Evolutionary conservation across 1,140 invertebrate species (phyloP), one percentile per base, ranked within the genome.

Genomic region (Drosophila sturtevanti): DNA sequence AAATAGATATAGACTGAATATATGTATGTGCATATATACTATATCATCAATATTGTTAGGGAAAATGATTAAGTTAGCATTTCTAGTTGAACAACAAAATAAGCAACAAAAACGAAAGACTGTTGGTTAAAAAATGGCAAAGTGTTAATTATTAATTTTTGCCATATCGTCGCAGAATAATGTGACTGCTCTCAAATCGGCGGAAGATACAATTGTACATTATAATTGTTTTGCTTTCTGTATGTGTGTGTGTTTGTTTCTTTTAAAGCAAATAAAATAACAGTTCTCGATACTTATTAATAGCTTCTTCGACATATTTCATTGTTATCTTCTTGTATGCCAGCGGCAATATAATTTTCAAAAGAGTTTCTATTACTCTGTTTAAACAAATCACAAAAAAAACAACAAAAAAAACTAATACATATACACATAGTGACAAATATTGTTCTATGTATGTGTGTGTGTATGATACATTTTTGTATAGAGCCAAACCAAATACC

Each of bases 121-220:
- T 11, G 10, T 44, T 9, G 6, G 16, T 6, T 11, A 21, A 48
- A 48, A 48, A 21, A 21, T n/a, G n/a, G n/a, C 38, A 41, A 58
- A 71, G 51, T 67, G 60, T 52, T 81, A 86, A 86, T 86, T 86
- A 86, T 71, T 59, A 79, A 89, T 75, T 82, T 79, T 63, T 64
- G 59, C n/a, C 51, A 59, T 74, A 63, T 34, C 52, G 44, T 11
- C 52, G 51, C 11, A 51, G 48, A 68, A 68, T 51, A 68, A 52
- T 44, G 41, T 16, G 14, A 68, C 24, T 27, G 38, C 61, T 48
- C 18, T 21, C n/a, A 48, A 31, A 14, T 16, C 41, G 6, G 12
- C 41, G 41, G 16, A 48, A 48, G 41, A 48, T 48, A 48, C 41
- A 48, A 48, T 18, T 44, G 41, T 24, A 24, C 24, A 31, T 48